Conservation (phyloP, 2,797 vertebrate genomes). For the Iguana delicatissima region DNA sequence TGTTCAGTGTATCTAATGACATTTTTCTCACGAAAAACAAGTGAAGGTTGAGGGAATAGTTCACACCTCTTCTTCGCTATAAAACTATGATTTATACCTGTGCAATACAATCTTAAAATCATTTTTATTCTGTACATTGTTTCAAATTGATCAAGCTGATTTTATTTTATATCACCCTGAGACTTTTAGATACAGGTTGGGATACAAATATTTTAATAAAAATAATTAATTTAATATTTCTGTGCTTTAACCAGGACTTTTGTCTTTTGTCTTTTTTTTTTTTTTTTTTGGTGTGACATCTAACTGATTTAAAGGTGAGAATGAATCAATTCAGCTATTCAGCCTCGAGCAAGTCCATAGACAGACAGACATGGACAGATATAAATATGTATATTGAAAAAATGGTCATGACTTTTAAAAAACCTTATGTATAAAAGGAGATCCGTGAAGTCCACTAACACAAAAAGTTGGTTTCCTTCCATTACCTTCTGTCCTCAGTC, state of each 20-base stretch:
- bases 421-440: background rate
- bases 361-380: too few species aligned
- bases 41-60: too few species aligned
- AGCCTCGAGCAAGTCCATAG: background rate
- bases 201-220: too few species aligned
- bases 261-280: too few species aligned
- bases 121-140: too few species aligned
- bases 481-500: background rate
- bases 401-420: background rate
- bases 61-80: too few species aligned
- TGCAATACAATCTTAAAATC: background rate
- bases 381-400: background rate
- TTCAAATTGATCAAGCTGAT: too few species aligned
- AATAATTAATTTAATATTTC: background rate
- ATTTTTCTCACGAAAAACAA: too few species aligned
- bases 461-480: background rate
- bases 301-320: background rate
- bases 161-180: too few species aligned
- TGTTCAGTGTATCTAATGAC: constrained; percentile 16
- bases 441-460: background rate
- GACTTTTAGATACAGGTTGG: too few species aligned
- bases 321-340: background rate
- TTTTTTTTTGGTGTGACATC: background rate
- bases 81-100: too few species aligned
- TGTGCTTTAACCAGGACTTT: background rate